Conservation (phyloP, 2,113 vertebrate genomes). For the Megaptera novaeangliae region DNA sequence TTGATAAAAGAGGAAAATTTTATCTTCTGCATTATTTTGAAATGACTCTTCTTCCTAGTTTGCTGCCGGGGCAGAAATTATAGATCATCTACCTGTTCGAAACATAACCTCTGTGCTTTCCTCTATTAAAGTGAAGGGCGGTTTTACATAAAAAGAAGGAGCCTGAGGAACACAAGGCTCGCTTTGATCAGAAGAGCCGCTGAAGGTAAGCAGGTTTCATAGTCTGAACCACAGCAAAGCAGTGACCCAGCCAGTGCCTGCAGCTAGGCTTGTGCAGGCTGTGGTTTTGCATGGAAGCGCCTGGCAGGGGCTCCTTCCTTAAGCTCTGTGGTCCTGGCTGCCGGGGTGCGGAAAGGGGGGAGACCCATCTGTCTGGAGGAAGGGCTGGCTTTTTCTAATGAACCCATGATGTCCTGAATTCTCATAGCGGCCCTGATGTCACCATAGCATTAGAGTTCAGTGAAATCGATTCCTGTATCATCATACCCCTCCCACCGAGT, state of each 20-base stretch:
- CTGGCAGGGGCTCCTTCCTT: background rate
- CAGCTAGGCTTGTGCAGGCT: rapidly evolving
- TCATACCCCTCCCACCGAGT: background rate
- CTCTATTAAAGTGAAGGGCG: background rate
- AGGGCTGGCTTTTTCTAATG: background rate
- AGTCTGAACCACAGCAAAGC: background rate
- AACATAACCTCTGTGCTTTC: background rate
- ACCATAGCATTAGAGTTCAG: background rate
- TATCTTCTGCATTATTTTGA: background rate
- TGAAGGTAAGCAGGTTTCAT: background rate
- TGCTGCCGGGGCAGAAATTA: background rate
- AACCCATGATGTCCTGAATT: background rate
- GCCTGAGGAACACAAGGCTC: background rate
- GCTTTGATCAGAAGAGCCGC: background rate
- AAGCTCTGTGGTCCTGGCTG: background rate
- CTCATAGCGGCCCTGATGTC: background rate
- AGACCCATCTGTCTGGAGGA: background rate
- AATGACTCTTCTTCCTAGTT: background rate
- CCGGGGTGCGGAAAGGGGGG: rapidly evolving
- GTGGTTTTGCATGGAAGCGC: rapidly evolving
- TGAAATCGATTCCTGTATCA: background rate
- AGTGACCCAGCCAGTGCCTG: background rate
- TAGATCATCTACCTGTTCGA: background rate
- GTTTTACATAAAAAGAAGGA: background rate
- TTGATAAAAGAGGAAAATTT: background rate